A percentile compares a stretch with the other conserved stretches of the same genome.
phyloP scores from a whole-genome alignment of 37 sponge, comb jelly and placozoan genomes.

The Spongilla lacustris region DNA sequence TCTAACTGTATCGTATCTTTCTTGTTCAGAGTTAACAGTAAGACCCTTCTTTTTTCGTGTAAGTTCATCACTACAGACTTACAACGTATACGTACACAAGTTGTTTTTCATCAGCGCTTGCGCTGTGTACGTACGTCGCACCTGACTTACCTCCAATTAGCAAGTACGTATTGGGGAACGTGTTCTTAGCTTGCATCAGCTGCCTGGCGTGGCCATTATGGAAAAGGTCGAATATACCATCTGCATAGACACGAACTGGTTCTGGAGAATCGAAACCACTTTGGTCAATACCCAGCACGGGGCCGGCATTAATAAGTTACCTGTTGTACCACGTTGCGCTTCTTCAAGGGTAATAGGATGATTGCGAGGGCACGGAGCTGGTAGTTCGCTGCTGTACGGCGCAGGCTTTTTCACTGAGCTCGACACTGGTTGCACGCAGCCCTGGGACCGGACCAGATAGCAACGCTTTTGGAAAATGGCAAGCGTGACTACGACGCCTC shows the following conservation, averaged over 20 bases:
- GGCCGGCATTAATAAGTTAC: not conserved
- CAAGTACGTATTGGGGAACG: slow-evolving; percentile 93
- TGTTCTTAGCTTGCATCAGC: slow-evolving; percentile 93
- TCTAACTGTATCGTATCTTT: slow-evolving; percentile 88
- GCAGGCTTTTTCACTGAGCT: slow-evolving; percentile 7
- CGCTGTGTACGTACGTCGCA: not conserved
- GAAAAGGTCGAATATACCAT: slow-evolving; percentile 98
- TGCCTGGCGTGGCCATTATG: slow-evolving; percentile 92
- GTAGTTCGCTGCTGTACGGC: slow-evolving; percentile 1
- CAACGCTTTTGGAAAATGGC: not conserved
- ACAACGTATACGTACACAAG: not conserved
- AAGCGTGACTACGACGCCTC: not conserved
- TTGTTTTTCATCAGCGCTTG: too few relatives aligned
- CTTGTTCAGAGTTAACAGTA: slow-evolving; percentile 87
- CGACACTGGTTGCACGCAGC: not conserved
- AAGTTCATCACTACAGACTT: slow-evolving; percentile 86
- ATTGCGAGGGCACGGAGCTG: not conserved
- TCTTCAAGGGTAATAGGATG: slow-evolving; percentile 56
- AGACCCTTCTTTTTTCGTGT: slow-evolving; percentile 92
- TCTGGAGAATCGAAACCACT: too few relatives aligned
- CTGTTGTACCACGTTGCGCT: slow-evolving; percentile 66
- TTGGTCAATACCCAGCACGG: not conserved
- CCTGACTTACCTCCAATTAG: slow-evolving; percentile 89
- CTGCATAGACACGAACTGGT: slow-evolving; percentile 90
- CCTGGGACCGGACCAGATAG: not conserved